phyloP scores from a whole-genome alignment of 1,140 invertebrate species.

The Bemisia tabaci region DNA sequence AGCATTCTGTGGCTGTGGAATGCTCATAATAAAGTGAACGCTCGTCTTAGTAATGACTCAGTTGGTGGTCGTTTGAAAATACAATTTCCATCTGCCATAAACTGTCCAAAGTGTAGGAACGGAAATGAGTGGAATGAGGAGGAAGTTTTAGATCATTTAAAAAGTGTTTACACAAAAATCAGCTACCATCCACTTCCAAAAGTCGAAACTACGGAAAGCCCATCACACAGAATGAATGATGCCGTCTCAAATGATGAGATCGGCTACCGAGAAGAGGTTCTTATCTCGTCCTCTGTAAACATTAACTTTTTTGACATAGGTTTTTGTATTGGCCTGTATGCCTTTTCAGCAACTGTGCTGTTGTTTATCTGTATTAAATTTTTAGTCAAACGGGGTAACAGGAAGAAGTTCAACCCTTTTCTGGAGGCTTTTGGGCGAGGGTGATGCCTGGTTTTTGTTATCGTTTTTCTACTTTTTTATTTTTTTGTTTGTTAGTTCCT shows the following conservation, averaged over 20 bases:
- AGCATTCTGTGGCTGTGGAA: slow-evolving; percentile 87
- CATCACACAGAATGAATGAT: background rate
- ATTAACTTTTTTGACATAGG: background rate
- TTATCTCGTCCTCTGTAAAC: background rate
- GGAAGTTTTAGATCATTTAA: slow-evolving; percentile 59
- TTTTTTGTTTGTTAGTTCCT: no score
- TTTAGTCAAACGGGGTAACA: background rate
- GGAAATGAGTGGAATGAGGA: slow-evolving; percentile 46
- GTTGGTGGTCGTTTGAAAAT: slow-evolving; percentile 93
- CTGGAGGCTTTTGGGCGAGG: no score
- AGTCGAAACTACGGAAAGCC: background rate
- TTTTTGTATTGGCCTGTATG: background rate
- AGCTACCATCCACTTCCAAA: slow-evolving; percentile 12
- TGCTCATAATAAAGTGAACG: slow-evolving; percentile 88
- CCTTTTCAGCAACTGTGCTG: background rate
- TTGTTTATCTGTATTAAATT: background rate
- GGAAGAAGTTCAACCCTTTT: background rate
- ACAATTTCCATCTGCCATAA: slow-evolving; percentile 61
- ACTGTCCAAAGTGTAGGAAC: slow-evolving; percentile 56
- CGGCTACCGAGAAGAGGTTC: background rate
- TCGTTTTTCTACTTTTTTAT: no score
- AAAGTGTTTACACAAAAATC: slow-evolving; percentile 48
- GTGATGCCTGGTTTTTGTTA: no score
- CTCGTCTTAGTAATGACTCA: slow-evolving; percentile 63
- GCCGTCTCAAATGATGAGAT: background rate